A percentile compares a stretch with the other conserved stretches of the same genome.
phyloP scores from a whole-genome alignment of 2,797 vertebrate species.

The Peromyscus melanophrys region DNA sequence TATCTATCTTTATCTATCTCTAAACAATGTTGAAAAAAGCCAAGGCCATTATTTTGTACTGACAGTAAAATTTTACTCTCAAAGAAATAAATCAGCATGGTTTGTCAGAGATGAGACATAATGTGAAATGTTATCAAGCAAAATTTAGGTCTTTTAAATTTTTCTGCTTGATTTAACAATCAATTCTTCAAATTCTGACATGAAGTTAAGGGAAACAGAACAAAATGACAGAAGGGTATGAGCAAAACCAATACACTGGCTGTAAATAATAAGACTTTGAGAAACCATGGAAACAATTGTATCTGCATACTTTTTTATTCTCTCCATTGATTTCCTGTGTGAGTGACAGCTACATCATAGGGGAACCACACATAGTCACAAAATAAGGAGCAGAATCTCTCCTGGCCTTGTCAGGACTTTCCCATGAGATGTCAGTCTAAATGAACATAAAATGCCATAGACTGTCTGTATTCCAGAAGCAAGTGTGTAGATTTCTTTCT shows the following conservation, averaged over 20 bases:
- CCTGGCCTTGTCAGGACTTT: constrained; percentile 15
- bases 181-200: constrained; percentile 66
- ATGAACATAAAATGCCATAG: constrained; percentile 5
- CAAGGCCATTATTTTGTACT: constrained; percentile 56
- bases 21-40: constrained; percentile 3
- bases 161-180: constrained; percentile 42
- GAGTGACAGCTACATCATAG: constrained; percentile 39
- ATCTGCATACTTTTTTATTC: constrained; percentile 36
- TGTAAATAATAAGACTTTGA: constrained; percentile 44
- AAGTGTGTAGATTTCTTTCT: constrained; percentile 73
- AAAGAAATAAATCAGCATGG: constrained; percentile 7
- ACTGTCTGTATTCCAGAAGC: background rate
- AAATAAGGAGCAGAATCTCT: background rate
- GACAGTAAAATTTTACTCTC: constrained; percentile 43
- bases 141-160: constrained; percentile 19
- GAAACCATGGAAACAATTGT: constrained; percentile 63
- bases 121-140: constrained; percentile 45
- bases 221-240: constrained; percentile 7
- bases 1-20: background rate
- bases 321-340: constrained; percentile 11
- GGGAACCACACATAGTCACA: constrained; percentile 45
- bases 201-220: constrained; percentile 34
- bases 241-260: constrained; percentile 22
- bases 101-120: constrained; percentile 65
- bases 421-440: background rate